Conservation (phyloP, 2,888 invertebrate species). For the Ochropacha duplaris region DNA sequence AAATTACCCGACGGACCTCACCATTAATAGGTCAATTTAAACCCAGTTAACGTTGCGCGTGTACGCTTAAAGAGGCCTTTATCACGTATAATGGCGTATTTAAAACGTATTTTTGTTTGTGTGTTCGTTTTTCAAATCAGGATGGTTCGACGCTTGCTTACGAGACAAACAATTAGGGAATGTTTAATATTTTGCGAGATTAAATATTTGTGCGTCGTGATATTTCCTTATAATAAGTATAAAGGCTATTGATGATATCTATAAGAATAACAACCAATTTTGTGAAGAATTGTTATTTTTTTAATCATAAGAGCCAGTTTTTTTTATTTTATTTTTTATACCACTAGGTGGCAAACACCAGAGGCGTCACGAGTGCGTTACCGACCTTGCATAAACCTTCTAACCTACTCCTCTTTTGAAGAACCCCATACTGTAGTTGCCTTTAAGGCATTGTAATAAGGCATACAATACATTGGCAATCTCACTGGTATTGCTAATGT, state of each 20-base stretch:
- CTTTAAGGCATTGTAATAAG: too few species aligned
- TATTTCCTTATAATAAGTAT: neutral
- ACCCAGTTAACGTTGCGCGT: conserved; percentile 53
- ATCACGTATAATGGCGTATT: conserved; percentile 54
- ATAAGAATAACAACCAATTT: neutral
- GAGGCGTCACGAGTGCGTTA: too few species aligned
- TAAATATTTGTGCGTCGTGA: neutral
- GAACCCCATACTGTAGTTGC: too few species aligned
- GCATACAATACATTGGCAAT: too few species aligned
- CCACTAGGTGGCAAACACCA: too few species aligned
- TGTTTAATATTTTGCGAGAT: neutral
- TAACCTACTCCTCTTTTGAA: too few species aligned
- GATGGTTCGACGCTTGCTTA: neutral
- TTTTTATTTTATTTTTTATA: too few species aligned
- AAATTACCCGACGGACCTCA: conserved; percentile 38
- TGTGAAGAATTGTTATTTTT: neutral
- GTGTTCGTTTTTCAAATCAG: conserved; percentile 12
- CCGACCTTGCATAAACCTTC: too few species aligned
- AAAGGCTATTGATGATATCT: neutral
- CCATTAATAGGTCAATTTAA: conserved; percentile 61
- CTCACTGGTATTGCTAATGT: too few species aligned
- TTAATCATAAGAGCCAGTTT: too few species aligned
- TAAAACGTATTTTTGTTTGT: conserved; percentile 44
- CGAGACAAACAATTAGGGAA: neutral
- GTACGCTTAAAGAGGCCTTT: conserved; percentile 49